phyloP scores from a whole-genome alignment of 2,888 invertebrate species.

The Diadegma fenestrale region DNA sequence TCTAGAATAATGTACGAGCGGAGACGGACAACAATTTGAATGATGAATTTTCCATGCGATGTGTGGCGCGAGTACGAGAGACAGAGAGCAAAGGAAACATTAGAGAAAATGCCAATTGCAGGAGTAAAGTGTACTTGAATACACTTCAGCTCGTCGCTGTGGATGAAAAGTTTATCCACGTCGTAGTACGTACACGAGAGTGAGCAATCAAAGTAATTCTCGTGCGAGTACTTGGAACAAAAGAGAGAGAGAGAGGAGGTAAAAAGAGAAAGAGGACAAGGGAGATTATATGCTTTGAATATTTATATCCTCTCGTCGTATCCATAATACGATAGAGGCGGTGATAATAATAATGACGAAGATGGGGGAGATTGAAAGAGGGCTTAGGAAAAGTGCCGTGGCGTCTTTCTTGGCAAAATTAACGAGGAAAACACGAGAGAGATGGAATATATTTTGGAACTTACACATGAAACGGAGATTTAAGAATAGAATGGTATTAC shows the following conservation, averaged over 20 bases:
- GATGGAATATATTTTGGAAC: not conserved
- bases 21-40: constrained; percentile 7
- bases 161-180: constrained; percentile 9
- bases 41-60: not conserved
- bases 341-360: constrained; percentile 14
- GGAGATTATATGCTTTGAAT: constrained; percentile 73
- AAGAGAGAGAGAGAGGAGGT: not conserved
- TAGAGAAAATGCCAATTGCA: constrained; percentile 10
- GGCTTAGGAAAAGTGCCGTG: constrained; percentile 32
- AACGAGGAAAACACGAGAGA: not conserved
- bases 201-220: constrained; percentile 46
- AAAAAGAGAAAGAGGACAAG: constrained; percentile 2
- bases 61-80: not conserved
- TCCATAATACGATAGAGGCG: constrained; percentile 39
- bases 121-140: not conserved
- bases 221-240: constrained; percentile 6
- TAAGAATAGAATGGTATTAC: not conserved
- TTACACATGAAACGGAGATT: not conserved
- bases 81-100: not conserved
- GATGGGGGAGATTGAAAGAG: constrained; percentile 37
- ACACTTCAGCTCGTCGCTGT: not conserved
- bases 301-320: constrained; percentile 74
- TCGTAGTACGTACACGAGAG: constrained; percentile 7
- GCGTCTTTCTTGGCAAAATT: constrained; percentile 31
- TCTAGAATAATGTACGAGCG: not conserved